Evolutionary conservation across 2,888 invertebrate genomes (phyloP).

Genomic region (Machimus rusticus): DNA sequence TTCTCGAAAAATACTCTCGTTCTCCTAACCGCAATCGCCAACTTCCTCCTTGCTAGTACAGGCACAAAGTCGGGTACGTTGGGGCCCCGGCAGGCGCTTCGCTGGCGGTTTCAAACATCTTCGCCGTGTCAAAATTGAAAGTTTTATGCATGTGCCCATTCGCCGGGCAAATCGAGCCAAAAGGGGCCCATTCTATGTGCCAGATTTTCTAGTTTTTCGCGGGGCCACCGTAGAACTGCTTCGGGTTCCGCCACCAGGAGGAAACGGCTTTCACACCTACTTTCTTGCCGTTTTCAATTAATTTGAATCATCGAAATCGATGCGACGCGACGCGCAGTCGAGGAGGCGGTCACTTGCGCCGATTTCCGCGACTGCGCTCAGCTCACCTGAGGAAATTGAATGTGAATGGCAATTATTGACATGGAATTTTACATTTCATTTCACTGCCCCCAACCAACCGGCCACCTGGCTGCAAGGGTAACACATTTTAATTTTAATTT

Average conservation of each 20-base stretch:
- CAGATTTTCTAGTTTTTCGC: slow-evolving; percentile 26
- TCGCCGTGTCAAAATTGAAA: slow-evolving; percentile 39
- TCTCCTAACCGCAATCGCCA: slow-evolving; percentile 37
- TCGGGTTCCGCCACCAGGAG: not conserved
- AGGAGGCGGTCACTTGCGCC: not conserved
- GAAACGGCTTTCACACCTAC: slow-evolving; percentile 42
- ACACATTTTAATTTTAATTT: not conserved
- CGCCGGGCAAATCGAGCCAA: not conserved
- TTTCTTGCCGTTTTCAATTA: slow-evolving; percentile 40
- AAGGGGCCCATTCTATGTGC: slow-evolving; percentile 1
- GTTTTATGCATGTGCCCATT: slow-evolving; percentile 14
- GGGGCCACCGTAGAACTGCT: slow-evolving; percentile 22
- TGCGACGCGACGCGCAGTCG: not conserved
- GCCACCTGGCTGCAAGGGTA: not conserved
- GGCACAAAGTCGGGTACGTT: not conserved
- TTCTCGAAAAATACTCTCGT: slow-evolving; percentile 31
- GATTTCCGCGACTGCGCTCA: not conserved
- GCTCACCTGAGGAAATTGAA: not conserved
- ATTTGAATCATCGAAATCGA: slow-evolving; percentile 26
- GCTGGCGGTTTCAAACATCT: not conserved
- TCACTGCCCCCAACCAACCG: not conserved
- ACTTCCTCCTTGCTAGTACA: slow-evolving; percentile 22
- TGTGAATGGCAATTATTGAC: not conserved
- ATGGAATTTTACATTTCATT: not conserved
- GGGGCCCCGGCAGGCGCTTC: not conserved